Conservation (phyloP, 2,113 vertebrate species). For the Circaetus cinerascens region DNA sequence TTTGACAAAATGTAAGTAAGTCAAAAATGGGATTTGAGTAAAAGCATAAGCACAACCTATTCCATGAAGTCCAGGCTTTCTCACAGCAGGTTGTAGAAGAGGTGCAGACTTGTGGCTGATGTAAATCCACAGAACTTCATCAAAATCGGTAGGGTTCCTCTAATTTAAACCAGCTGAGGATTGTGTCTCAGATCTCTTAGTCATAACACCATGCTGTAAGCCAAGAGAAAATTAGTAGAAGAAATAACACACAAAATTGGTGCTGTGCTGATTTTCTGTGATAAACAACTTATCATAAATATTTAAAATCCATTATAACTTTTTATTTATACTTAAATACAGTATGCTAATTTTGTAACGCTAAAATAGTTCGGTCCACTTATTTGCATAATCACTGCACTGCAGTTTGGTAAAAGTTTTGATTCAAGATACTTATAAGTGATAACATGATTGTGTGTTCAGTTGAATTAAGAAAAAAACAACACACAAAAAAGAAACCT, state of each 20-base stretch:
- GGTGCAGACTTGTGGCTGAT: not conserved
- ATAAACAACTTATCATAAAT: conserved; percentile 53
- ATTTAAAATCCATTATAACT: conserved; percentile 53
- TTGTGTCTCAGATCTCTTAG: not conserved
- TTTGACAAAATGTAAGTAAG: not conserved
- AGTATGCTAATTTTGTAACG: conserved; percentile 29
- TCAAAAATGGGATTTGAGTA: not conserved
- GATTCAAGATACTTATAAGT: conserved; percentile 36
- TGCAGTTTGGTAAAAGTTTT: conserved; percentile 25
- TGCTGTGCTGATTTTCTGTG: conserved; percentile 14
- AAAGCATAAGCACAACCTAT: not conserved
- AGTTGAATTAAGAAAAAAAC: not conserved
- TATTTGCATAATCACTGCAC: conserved; percentile 52
- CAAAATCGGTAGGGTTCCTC: not conserved
- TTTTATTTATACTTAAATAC: conserved; percentile 49
- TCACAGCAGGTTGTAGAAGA: not conserved
- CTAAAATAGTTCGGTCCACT: not conserved
- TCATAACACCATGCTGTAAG: not conserved
- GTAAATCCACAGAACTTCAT: not conserved
- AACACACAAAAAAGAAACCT: not conserved
- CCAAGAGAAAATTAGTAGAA: not conserved
- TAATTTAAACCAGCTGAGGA: not conserved
- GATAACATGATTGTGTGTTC: not conserved
- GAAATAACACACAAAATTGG: not conserved
- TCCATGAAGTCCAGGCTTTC: not conserved